Percentiles rank a stretch among this genome's conserved stretches.
These are phyloP conservation scores for Cricetomys ansorgei DNA, from an alignment of 2,113 vertebrate genomes.

Conservation along the genomic window DNA sequence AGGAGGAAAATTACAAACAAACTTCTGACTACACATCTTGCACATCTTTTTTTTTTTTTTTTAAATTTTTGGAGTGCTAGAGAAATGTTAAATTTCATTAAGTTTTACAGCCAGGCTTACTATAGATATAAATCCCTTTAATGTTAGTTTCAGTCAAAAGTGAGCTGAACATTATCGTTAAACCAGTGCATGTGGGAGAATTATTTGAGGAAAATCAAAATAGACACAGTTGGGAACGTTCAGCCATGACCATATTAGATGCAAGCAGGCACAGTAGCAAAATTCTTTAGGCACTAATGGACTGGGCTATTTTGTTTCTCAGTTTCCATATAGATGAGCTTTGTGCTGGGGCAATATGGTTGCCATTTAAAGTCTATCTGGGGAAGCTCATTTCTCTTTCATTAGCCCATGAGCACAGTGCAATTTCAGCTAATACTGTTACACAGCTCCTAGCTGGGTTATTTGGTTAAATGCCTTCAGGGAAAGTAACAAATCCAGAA, in stretches of 20 bases:
- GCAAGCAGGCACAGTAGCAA: slow-evolving; percentile 49
- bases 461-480: slow-evolving; percentile 72
- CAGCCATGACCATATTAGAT: slow-evolving; percentile 66
- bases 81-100: slow-evolving; percentile 81
- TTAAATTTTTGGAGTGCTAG: slow-evolving; percentile 16
- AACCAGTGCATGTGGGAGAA: slow-evolving; percentile 68
- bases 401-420: slow-evolving; percentile 64
- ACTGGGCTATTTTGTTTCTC: slow-evolving; percentile 57
- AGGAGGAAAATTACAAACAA: slow-evolving; percentile 2
- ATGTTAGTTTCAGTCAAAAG: slow-evolving; percentile 77
- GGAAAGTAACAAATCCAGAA: slow-evolving; percentile 58
- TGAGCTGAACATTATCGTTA: slow-evolving; percentile 72
- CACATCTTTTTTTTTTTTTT: neutral
- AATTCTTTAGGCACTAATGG: slow-evolving; percentile 63
- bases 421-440: slow-evolving; percentile 71
- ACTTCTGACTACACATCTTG: neutral
- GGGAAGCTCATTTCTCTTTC: slow-evolving; percentile 74
- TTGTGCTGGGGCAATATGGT: slow-evolving; percentile 62
- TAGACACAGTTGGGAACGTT: slow-evolving; percentile 68
- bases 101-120: slow-evolving; percentile 75
- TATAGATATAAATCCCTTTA: slow-evolving; percentile 79
- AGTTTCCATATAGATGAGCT: slow-evolving; percentile 73
- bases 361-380: slow-evolving; percentile 57
- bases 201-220: slow-evolving; percentile 76
- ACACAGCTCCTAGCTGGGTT: slow-evolving; percentile 67